phyloP scores from a whole-genome alignment of 2,888 invertebrate species.

The Aradus depressus region DNA sequence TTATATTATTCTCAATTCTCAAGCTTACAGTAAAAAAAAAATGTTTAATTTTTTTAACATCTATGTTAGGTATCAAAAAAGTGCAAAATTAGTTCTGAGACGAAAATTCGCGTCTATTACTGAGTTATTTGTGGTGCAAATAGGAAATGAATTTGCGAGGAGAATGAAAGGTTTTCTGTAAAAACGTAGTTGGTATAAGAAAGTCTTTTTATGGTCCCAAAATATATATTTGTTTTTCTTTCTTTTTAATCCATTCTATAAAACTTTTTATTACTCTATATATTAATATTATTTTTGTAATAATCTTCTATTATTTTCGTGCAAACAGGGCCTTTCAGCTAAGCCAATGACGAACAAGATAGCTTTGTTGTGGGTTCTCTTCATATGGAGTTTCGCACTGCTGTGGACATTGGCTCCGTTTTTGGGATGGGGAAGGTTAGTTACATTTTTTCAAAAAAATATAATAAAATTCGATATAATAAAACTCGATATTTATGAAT shows the following conservation, averaged over 20 bases:
- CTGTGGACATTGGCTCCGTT: slow-evolving; percentile 74
- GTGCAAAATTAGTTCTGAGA: too few species aligned
- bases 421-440: slow-evolving; percentile 72
- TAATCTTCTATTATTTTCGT: slow-evolving; percentile 7
- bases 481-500: background rate
- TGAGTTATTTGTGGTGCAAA: too few species aligned
- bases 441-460: background rate
- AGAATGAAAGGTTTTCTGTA: too few species aligned
- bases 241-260: background rate
- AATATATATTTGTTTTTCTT: too few species aligned
- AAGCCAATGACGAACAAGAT: slow-evolving; percentile 72
- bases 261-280: background rate
- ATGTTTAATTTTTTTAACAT: too few species aligned
- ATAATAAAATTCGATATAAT: background rate
- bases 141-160: too few species aligned
- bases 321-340: slow-evolving; percentile 63
- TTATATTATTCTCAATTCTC: too few species aligned
- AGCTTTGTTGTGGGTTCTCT: slow-evolving; percentile 62
- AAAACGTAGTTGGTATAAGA: too few species aligned
- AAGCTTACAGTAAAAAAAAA: too few species aligned
- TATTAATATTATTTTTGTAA: background rate
- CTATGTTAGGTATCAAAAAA: too few species aligned
- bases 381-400: slow-evolving; percentile 65
- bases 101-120: too few species aligned
- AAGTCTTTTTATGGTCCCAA: too few species aligned